These are phyloP conservation scores for Paratrypauchen microcephalus DNA, from an alignment of 2,797 vertebrate species.

Conservation along the genomic window DNA sequence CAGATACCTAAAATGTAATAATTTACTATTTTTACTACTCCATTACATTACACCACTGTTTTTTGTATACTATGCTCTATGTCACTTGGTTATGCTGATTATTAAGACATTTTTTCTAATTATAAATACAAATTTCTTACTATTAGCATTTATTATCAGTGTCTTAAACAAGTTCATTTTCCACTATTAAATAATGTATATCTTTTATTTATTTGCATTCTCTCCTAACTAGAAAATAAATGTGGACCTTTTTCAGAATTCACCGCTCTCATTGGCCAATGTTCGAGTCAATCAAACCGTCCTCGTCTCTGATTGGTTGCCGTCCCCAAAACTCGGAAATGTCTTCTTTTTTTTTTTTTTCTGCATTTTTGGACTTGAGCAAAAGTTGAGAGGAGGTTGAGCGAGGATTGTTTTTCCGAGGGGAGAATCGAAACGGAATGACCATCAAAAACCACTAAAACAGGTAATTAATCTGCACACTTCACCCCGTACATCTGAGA, in stretches of 20 bases:
- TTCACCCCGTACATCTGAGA: accelerated
- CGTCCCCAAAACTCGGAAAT: constrained; percentile 44
- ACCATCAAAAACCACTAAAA: constrained; percentile 35
- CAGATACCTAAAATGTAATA: no score
- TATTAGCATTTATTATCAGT: no score
- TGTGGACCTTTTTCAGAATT: accelerated
- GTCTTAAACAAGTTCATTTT: no score
- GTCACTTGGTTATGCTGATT: no score
- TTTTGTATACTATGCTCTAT: no score
- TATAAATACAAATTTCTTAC: no score
- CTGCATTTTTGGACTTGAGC: constrained; percentile 40
- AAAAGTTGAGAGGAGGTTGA: constrained; percentile 45
- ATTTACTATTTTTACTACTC: no score
- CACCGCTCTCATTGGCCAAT: constrained; percentile 33
- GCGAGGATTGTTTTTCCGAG: constrained; percentile 21
- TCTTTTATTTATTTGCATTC: no score
- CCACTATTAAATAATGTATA: no score
- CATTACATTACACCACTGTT: no score
- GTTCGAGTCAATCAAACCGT: not conserved
- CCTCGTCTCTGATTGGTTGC: constrained; percentile 52
- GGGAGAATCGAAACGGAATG: constrained; percentile 44
- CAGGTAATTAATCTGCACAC: constrained; percentile 30
- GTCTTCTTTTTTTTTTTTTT: constrained; percentile 51
- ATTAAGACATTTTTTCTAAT: no score
- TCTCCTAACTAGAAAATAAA: no score